A percentile compares a stretch with the other conserved stretches of the same genome.
Conservation (phyloP, 2,888 invertebrate species). For the Acrobasis suavella region DNA sequence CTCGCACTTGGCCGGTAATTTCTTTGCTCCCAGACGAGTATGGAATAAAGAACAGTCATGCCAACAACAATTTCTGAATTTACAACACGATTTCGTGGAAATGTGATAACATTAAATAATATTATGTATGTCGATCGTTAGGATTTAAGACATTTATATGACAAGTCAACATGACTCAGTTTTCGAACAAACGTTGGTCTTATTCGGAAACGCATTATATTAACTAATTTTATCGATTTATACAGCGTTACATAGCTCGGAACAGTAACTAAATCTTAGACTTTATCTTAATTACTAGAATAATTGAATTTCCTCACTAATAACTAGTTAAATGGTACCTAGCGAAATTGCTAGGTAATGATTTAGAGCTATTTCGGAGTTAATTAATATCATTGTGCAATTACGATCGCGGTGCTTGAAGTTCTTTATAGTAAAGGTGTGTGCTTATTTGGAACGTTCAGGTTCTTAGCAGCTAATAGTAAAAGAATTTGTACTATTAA, state of each 20-base stretch:
- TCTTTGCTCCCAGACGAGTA: no score
- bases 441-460: neutral
- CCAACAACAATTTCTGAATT: neutral
- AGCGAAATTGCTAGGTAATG: conserved; percentile 2
- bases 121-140: neutral
- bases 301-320: conserved; percentile 16
- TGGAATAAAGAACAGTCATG: neutral
- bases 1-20: no score
- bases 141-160: neutral
- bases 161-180: neutral
- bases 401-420: conserved; percentile 4
- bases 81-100: neutral
- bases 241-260: no score
- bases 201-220: neutral
- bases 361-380: conserved; percentile 13
- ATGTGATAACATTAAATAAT: neutral
- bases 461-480: no score
- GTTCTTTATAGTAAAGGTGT: neutral
- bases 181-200: neutral
- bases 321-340: conserved; percentile 4
- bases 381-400: conserved; percentile 17
- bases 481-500: neutral
- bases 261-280: no score
- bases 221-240: no score
- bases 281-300: conserved; percentile 15